Percentiles rank a stretch among this genome's conserved stretches.
Conservation (phyloP, 2,888 invertebrate genomes). For the Drosophila ezoana region DNA sequence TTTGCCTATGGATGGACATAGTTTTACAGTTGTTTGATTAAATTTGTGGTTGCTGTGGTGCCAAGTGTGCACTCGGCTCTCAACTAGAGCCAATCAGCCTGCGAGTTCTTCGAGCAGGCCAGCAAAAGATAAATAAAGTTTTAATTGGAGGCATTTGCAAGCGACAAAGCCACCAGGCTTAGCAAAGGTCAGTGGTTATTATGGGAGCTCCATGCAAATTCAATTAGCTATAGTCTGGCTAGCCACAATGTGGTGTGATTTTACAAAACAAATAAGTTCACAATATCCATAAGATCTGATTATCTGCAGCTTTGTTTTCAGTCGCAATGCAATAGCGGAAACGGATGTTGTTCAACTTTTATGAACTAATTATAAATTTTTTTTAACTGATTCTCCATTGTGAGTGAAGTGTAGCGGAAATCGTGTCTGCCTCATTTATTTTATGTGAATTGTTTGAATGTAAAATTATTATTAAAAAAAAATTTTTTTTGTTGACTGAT, state of each 20-base stretch:
- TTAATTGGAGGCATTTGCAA: conserved; percentile 64
- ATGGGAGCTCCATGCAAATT: conserved; percentile 50
- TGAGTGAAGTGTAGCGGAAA: not conserved
- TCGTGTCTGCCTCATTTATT: not conserved
- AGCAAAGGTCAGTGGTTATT: conserved; percentile 17
- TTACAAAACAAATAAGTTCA: conserved; percentile 4
- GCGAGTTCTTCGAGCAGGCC: conserved; percentile 7
- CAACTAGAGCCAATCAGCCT: conserved; percentile 38
- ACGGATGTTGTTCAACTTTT: conserved; percentile 31
- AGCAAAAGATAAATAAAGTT: conserved; percentile 60
- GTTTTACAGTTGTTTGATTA: conserved; percentile 68
- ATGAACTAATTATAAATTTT: conserved; percentile 7
- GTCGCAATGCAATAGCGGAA: conserved; percentile 13
- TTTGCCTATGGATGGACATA: conserved; percentile 29
- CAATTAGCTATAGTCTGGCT: conserved; percentile 31
- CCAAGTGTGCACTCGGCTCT: conserved; percentile 4
- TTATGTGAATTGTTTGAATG: not conserved
- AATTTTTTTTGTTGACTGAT: too few relatives aligned
- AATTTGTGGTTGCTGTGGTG: conserved; percentile 58
- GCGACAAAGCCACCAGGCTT: not conserved
- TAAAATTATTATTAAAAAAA: too few relatives aligned
- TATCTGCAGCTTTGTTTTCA: conserved; percentile 14
- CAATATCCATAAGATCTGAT: conserved; percentile 17
- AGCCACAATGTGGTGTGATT: conserved; percentile 18
- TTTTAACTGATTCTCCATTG: not conserved